These are phyloP conservation scores for Leucoptera coffeella DNA, from an alignment of 2,888 invertebrate genomes.

Conservation along the genomic window DNA sequence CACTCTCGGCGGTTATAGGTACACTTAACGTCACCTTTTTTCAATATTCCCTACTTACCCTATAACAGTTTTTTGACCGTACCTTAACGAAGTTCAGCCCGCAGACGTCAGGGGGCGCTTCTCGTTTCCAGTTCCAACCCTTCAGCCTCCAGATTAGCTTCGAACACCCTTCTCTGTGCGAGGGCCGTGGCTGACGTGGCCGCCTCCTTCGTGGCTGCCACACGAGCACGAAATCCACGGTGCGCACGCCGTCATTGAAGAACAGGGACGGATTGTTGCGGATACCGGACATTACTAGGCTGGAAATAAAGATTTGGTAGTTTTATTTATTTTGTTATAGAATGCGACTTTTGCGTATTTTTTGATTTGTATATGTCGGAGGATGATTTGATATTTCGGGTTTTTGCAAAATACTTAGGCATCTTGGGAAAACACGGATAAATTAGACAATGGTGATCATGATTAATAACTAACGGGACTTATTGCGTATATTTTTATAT, in stretches of 20 bases:
- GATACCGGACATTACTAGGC: constrained; percentile 33
- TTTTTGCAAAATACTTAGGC: too few relatives aligned
- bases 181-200: constrained; percentile 17
- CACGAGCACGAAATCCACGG: constrained; percentile 73
- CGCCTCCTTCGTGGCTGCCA: constrained; percentile 55
- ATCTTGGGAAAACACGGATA: too few relatives aligned
- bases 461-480: too few relatives aligned
- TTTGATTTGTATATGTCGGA: too few relatives aligned
- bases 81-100: constrained; percentile 76
- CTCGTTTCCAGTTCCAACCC: constrained; percentile 69
- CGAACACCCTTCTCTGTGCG: constrained; percentile 57
- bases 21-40: too few relatives aligned
- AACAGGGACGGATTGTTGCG: constrained; percentile 51
- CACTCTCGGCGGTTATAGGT: too few relatives aligned
- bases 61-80: neutral
- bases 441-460: too few relatives aligned
- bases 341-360: too few relatives aligned
- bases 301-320: constrained; percentile 11
- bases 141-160: constrained; percentile 64
- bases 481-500: too few relatives aligned
- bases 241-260: constrained; percentile 64
- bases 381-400: too few relatives aligned
- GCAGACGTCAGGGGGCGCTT: constrained; percentile 52
- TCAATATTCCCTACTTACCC: too few relatives aligned
- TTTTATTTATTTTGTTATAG: neutral